Evolutionary conservation across 2,113 vertebrate genomes (phyloP).

Genomic region (Charadrius vociferus): DNA sequence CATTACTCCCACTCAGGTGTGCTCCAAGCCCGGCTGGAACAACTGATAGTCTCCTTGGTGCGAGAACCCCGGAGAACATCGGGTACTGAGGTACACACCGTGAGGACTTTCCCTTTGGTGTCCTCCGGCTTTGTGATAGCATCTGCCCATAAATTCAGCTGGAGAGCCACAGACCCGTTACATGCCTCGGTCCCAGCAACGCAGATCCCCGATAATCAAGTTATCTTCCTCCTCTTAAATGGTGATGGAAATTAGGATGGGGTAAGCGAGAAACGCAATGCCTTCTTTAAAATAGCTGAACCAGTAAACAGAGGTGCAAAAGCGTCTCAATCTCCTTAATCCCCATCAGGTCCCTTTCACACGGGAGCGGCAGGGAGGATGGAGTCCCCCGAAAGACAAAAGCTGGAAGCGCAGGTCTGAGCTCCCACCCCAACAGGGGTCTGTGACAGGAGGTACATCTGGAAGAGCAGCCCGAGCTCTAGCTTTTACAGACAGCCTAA

Average conservation of each 20-base stretch:
- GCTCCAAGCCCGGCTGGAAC: neutral
- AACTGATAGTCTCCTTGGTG: neutral
- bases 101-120: neutral
- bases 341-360: no score
- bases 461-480: neutral
- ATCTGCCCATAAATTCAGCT: neutral
- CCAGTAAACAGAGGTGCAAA: neutral
- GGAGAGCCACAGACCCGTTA: neutral
- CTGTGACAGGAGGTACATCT: neutral
- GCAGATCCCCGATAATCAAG: neutral
- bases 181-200: neutral
- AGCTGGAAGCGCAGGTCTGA: neutral
- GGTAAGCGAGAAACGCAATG: neutral
- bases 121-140: neutral
- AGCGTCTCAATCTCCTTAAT: fast-evolving
- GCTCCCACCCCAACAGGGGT: neutral
- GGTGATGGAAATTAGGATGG: neutral
- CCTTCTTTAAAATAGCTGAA: neutral
- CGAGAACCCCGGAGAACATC: neutral
- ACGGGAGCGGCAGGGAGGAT: fast-evolving
- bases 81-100: fast-evolving
- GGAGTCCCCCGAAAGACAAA: neutral
- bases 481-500: neutral
- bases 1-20: neutral
- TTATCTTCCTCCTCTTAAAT: neutral